phyloP scores from a whole-genome alignment of 2,113 vertebrate genomes.

The Eclectus roratus region DNA sequence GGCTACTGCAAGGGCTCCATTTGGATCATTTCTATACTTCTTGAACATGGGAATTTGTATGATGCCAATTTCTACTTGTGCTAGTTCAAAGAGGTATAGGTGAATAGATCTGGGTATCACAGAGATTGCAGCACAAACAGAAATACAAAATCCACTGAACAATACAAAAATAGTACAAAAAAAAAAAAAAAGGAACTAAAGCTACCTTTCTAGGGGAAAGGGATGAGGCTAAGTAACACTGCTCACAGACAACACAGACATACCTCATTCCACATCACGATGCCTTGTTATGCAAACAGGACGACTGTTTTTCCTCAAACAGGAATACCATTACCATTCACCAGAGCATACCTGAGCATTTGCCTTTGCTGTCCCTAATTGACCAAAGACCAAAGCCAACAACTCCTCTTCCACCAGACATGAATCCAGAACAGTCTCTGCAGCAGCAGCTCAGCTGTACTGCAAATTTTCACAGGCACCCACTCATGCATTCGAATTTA shows the following conservation, averaged over 20 bases:
- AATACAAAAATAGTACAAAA: background rate
- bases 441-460: background rate
- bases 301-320: background rate
- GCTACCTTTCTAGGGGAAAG: background rate
- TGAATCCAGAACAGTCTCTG: background rate
- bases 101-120: background rate
- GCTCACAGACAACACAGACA: background rate
- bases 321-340: background rate
- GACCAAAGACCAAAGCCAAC: background rate
- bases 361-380: background rate
- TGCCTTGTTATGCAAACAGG: background rate
- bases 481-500: accelerated
- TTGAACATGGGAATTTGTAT: background rate
- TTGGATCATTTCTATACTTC: background rate
- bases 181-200: background rate
- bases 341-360: background rate
- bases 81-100: background rate
- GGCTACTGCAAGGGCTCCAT: accelerated
- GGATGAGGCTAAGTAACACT: background rate
- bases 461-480: background rate
- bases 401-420: background rate
- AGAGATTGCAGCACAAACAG: background rate
- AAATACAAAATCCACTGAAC: background rate
- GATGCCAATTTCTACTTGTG: background rate
- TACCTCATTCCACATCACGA: accelerated